These are phyloP conservation scores for Achroia grisella DNA, from an alignment of 1,140 invertebrate genomes.

Conservation along the genomic window DNA sequence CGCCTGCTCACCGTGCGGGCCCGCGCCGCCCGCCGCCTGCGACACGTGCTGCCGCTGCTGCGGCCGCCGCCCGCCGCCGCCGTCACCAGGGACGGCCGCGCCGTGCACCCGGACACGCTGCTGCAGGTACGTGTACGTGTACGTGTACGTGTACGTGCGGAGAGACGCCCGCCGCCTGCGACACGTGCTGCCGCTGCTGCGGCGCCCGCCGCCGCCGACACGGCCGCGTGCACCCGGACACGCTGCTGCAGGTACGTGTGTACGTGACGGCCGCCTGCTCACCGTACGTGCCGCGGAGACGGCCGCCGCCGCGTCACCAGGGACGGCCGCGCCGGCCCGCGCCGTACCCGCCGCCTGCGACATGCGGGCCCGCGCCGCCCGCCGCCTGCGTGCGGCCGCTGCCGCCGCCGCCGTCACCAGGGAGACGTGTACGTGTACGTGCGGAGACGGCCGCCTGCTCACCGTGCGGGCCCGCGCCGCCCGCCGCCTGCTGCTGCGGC, in stretches of 20 bases:
- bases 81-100: too few species aligned
- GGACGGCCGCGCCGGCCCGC: background rate
- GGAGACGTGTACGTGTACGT: constrained; percentile 85
- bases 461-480: constrained; percentile 86
- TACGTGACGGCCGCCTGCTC: too few species aligned
- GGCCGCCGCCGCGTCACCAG: too few species aligned
- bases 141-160: constrained; percentile 91
- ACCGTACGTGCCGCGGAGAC: too few species aligned
- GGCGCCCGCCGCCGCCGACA: constrained; percentile 51
- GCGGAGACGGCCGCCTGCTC: constrained; percentile 86
- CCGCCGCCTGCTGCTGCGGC: constrained; percentile 86
- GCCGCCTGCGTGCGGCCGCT: constrained; percentile 76
- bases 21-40: too few species aligned
- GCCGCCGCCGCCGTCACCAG: constrained; percentile 43
- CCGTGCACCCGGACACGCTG: background rate
- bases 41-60: constrained; percentile 7
- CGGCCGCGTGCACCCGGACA: constrained; percentile 72
- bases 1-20: constrained; percentile 89
- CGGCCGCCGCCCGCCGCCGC: constrained; percentile 42
- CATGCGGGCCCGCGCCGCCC: background rate
- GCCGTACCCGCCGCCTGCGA: constrained; percentile 47
- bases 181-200: constrained; percentile 83
- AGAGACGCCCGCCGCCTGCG: constrained; percentile 86
- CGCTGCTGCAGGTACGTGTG: constrained; percentile 65
- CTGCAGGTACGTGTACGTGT: too few species aligned